phyloP scores from a whole-genome alignment of 2,113 vertebrate species.

The Rhombomys opimus region DNA sequence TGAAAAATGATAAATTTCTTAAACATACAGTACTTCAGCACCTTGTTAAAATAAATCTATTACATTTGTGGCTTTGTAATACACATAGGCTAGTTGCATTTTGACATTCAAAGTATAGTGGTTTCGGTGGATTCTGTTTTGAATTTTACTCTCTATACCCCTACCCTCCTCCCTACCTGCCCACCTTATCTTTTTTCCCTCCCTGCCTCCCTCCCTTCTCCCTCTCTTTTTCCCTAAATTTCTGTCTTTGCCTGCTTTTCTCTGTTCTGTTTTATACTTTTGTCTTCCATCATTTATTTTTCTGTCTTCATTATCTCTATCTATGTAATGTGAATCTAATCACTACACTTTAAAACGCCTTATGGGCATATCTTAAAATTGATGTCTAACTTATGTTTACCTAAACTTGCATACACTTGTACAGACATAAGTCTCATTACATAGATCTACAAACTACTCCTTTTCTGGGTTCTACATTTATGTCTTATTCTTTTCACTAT shows the following conservation, averaged over 20 bases:
- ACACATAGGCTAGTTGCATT: constrained; percentile 79
- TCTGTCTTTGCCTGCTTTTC: background rate
- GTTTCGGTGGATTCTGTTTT: constrained; percentile 35
- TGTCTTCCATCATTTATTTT: background rate
- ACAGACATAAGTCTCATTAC: constrained; percentile 37
- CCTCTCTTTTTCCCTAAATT: accelerated
- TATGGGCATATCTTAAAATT: background rate
- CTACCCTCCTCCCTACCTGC: no score
- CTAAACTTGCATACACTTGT: constrained; percentile 47
- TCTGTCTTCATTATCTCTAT: background rate
- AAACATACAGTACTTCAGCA: constrained; percentile 82
- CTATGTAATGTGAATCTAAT: background rate
- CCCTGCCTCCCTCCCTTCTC: background rate
- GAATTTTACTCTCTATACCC: background rate
- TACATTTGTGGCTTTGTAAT: constrained; percentile 77
- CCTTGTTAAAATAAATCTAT: constrained; percentile 81
- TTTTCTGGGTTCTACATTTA: background rate
- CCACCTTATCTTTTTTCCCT: no score
- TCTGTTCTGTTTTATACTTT: background rate
- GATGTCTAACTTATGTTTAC: background rate
- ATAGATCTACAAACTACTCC: background rate
- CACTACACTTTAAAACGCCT: background rate
- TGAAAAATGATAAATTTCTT: constrained; percentile 84
- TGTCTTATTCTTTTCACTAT: background rate
- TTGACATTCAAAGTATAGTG: constrained; percentile 77